phyloP scores from a whole-genome alignment of 1,140 invertebrate genomes.

The Eubasilissa regina region DNA sequence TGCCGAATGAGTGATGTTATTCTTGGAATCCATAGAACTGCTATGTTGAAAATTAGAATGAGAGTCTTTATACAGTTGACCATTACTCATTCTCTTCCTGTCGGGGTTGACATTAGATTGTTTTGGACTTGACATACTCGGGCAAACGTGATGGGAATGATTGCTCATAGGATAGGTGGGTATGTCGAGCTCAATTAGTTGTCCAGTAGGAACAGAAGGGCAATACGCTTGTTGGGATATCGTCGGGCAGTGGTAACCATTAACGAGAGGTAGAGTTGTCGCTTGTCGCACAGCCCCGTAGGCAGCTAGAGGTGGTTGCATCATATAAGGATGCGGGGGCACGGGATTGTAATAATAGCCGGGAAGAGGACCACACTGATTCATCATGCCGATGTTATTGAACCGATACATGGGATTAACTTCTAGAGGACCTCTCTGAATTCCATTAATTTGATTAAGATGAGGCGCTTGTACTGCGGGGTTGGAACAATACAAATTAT shows the following conservation, averaged over 20 bases:
- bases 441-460: slow-evolving; percentile 33
- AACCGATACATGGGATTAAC: slow-evolving; percentile 50
- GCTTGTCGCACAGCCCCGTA: slow-evolving; percentile 69
- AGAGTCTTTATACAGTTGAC: slow-evolving; percentile 8
- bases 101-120: slow-evolving; percentile 35
- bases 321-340: slow-evolving; percentile 67
- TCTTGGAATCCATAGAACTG: slow-evolving; percentile 61
- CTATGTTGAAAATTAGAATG: slow-evolving; percentile 60
- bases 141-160: slow-evolving; percentile 35
- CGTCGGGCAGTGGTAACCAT: slow-evolving; percentile 66
- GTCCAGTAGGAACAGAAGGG: slow-evolving; percentile 74
- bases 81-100: slow-evolving; percentile 27
- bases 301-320: slow-evolving; percentile 64
- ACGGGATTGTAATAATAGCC: slow-evolving; percentile 67
- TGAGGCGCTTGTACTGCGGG: slow-evolving; percentile 20
- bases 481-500: slow-evolving; percentile 49
- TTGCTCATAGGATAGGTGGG: slow-evolving; percentile 61
- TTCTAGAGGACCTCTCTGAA: slow-evolving; percentile 33
- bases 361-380: slow-evolving; percentile 62
- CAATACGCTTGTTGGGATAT: slow-evolving; percentile 63
- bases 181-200: slow-evolving; percentile 81
- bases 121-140: slow-evolving; percentile 48
- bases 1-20: slow-evolving; percentile 53
- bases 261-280: slow-evolving; percentile 65
- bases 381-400: slow-evolving; percentile 44